Evolutionary conservation across 1,140 invertebrate species (phyloP).

Genomic region (Linepithema humile): DNA sequence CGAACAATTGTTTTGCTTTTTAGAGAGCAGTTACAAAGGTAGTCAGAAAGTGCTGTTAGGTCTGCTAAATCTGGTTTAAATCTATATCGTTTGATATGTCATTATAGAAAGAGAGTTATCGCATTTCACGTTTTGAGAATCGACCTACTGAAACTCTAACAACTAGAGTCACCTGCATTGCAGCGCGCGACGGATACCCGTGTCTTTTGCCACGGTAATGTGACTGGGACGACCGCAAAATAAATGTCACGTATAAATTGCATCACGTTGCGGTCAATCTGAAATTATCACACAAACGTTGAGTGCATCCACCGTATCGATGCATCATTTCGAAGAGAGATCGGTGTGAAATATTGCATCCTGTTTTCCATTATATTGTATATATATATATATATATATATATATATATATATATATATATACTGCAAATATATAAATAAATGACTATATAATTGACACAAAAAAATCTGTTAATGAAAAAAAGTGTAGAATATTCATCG

Average conservation of each 20-base stretch:
- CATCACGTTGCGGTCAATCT: slow-evolving; percentile 13
- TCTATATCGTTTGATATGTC: neutral
- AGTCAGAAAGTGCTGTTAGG: neutral
- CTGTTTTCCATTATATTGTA: neutral
- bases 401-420: neutral
- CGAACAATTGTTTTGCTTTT: neutral
- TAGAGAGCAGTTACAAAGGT: neutral
- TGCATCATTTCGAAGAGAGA: neutral
- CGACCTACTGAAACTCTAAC: slow-evolving; percentile 4
- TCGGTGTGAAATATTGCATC: neutral
- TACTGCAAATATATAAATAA: neutral
- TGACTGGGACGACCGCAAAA: slow-evolving; percentile 50
- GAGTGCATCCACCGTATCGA: neutral
- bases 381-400: neutral
- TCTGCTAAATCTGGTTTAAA: neutral
- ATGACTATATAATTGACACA: neutral
- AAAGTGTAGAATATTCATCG: neutral
- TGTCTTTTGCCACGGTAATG: slow-evolving; percentile 49
- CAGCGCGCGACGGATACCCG: slow-evolving; percentile 36
- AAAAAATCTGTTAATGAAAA: neutral
- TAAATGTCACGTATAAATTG: slow-evolving; percentile 61
- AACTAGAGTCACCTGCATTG: slow-evolving; percentile 52
- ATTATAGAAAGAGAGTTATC: neutral
- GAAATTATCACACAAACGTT: slow-evolving; percentile 52
- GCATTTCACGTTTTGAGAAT: neutral